phyloP scores from a whole-genome alignment of 2,888 invertebrate genomes.

The Ophion ventricosus region DNA sequence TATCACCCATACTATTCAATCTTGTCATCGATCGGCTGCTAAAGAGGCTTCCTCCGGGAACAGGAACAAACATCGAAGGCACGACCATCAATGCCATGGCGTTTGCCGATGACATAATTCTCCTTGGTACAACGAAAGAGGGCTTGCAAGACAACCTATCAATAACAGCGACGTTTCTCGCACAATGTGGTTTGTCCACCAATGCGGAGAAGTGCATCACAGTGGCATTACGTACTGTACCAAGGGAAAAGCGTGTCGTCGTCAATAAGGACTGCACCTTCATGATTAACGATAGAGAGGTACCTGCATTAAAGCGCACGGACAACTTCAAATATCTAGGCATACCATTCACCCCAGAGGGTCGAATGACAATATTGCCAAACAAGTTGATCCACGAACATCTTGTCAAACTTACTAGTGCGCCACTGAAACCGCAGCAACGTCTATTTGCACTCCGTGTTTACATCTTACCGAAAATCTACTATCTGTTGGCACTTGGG shows the following conservation, averaged over 20 bases:
- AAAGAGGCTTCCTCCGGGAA: not conserved
- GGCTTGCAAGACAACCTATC: not conserved
- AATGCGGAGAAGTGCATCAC: not conserved
- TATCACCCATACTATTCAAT: slow-evolving; percentile 38
- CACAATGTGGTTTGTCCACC: not conserved
- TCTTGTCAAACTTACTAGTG: not conserved
- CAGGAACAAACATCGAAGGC: not conserved
- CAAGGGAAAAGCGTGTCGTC: not conserved
- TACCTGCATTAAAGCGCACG: not conserved
- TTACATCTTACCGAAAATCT: not conserved
- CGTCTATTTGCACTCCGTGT: not conserved
- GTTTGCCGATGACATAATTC: not conserved
- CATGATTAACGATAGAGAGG: not conserved
- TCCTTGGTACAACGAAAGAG: slow-evolving; percentile 7
- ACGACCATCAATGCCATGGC: not conserved
- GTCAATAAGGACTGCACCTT: not conserved
- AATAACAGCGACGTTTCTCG: not conserved
- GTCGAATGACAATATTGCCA: not conserved
- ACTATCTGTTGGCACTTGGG: not conserved
- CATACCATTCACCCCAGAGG: not conserved
- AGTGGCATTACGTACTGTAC: not conserved
- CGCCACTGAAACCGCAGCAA: not conserved
- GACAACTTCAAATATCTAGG: not conserved
- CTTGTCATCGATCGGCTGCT: slow-evolving; percentile 68
- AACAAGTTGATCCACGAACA: not conserved